These are phyloP conservation scores for Lordiphosa collinella DNA, from an alignment of 1,140 invertebrate genomes.

Conservation along the genomic window DNA sequence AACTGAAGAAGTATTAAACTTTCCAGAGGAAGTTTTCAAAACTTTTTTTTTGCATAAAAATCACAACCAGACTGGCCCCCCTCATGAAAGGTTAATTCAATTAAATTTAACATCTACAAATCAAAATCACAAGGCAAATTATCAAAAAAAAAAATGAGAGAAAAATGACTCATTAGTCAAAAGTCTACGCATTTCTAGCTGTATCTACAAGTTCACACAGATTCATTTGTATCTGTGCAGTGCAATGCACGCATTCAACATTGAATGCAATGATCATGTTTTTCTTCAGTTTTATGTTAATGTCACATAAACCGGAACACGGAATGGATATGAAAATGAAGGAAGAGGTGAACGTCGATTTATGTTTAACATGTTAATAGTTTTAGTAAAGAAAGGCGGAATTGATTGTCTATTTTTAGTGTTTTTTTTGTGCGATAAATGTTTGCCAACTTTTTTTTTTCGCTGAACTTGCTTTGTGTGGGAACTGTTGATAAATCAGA, in stretches of 20 bases:
- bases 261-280: constrained; percentile 46
- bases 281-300: constrained; percentile 50
- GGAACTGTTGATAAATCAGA: too few relatives aligned
- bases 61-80: constrained; percentile 30
- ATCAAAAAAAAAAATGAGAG: constrained; percentile 3
- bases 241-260: constrained; percentile 61
- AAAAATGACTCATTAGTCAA: constrained; percentile 19
- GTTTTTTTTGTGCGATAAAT: too few relatives aligned
- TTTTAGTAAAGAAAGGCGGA: constrained; percentile 53
- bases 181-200: constrained; percentile 47
- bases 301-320: constrained; percentile 59
- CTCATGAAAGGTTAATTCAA: constrained; percentile 54
- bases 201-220: constrained; percentile 21
- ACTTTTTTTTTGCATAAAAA: not conserved
- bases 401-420: constrained; percentile 17
- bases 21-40: not conserved
- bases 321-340: constrained; percentile 22
- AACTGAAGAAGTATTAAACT: not conserved
- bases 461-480: too few relatives aligned
- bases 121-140: constrained; percentile 27
- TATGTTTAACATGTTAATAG: constrained; percentile 9
- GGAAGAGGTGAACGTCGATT: constrained; percentile 9
- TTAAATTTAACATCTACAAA: constrained; percentile 35
- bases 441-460: too few relatives aligned
- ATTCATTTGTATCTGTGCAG: constrained; percentile 47